Evolutionary conservation across 2,113 vertebrate species (phyloP).

Genomic region (Anarrhichthys ocellatus): DNA sequence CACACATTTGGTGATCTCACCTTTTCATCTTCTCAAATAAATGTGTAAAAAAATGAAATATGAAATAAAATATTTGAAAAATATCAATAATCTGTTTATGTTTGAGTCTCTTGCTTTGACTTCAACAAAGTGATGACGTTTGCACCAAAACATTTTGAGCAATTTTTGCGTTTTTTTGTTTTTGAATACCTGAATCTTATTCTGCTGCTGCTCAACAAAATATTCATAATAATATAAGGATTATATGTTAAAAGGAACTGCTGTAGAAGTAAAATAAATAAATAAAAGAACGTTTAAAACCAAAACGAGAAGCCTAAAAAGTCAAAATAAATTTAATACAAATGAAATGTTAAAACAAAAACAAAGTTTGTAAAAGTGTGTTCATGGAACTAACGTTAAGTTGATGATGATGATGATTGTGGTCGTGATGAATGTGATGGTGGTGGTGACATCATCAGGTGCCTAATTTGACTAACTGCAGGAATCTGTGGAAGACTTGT

Average conservation of each 20-base stretch:
- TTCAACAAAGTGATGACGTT: background rate
- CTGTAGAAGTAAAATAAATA: background rate
- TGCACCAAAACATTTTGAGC: background rate
- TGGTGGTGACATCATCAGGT: slow-evolving; percentile 12
- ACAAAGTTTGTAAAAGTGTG: background rate
- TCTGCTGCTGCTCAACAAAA: background rate
- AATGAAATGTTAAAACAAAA: background rate
- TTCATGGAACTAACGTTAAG: background rate
- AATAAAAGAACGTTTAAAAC: background rate
- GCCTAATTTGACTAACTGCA: slow-evolving; percentile 1
- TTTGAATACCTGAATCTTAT: background rate
- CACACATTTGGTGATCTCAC: background rate
- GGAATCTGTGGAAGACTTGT: slow-evolving; percentile 11
- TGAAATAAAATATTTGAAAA: background rate
- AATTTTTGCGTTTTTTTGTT: background rate
- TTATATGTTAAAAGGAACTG: background rate
- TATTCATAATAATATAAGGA: background rate
- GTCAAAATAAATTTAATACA: background rate
- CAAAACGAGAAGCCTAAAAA: background rate
- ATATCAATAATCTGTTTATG: background rate
- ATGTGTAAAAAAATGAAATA: background rate
- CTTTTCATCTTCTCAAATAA: background rate
- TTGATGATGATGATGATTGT: background rate
- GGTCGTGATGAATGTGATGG: background rate
- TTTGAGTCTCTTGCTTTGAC: background rate